Evolutionary conservation across 2,888 invertebrate genomes (phyloP).

Genomic region (Papilio protenor): DNA sequence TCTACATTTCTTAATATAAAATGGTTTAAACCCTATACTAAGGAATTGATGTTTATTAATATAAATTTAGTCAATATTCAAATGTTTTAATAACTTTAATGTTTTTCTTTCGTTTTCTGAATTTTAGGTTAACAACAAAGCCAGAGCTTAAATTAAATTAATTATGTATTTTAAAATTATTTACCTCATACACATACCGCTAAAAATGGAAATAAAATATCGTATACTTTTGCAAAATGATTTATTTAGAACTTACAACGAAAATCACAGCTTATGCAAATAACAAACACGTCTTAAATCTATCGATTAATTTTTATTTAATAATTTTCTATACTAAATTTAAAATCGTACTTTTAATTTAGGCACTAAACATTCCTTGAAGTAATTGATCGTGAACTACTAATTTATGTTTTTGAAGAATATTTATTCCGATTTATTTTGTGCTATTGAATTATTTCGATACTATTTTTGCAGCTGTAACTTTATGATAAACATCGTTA

Average conservation of each 20-base stretch:
- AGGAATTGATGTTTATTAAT: no score
- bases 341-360: neutral
- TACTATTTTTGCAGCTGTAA: neutral
- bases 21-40: no score
- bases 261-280: slow-evolving; percentile 38
- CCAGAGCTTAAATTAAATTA: no score
- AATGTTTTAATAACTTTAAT: neutral
- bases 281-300: slow-evolving; percentile 28
- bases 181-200: neutral
- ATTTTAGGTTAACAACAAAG: neutral
- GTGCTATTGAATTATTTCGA: neutral
- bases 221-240: slow-evolving; percentile 11
- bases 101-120: neutral
- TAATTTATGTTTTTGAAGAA: neutral
- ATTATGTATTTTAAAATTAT: no score
- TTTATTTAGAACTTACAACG: slow-evolving; percentile 29
- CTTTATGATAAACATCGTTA: neutral
- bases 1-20: neutral
- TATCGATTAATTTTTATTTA: neutral
- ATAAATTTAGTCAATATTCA: no score
- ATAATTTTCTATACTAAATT: neutral
- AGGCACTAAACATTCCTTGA: neutral
- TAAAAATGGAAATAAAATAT: neutral
- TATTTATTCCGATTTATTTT: neutral
- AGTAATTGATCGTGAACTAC: neutral